Evolutionary conservation across 2,113 vertebrate species (phyloP).

Genomic region (Narcine bancroftii): DNA sequence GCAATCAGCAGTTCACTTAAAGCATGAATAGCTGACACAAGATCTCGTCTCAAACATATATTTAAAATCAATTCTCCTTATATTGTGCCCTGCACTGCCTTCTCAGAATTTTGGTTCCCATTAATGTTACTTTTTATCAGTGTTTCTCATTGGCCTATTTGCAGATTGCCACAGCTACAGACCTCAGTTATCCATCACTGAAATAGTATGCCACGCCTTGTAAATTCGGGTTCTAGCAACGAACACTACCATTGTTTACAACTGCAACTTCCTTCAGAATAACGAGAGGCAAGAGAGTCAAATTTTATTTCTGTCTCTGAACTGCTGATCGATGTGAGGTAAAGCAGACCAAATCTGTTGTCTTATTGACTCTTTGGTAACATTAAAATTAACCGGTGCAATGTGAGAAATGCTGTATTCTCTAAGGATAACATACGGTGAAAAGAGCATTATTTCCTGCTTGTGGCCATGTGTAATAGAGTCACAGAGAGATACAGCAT

Average conservation of each 20-base stretch:
- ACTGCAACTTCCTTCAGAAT: not conserved
- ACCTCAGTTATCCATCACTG: not conserved
- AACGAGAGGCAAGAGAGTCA: not conserved
- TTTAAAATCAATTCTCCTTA: conserved; percentile 33
- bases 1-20: conserved; percentile 33
- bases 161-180: not conserved
- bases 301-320: not conserved
- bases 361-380: not conserved
- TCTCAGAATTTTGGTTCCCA: not conserved
- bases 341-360: not conserved
- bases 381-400: not conserved
- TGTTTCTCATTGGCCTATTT: not conserved
- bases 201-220: not conserved
- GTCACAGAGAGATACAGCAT: too few relatives aligned
- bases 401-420: too few relatives aligned
- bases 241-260: not conserved
- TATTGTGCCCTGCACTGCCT: not conserved
- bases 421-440: too few relatives aligned
- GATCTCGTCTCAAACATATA: conserved; percentile 4
- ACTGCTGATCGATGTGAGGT: not conserved
- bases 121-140: not conserved
- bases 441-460: too few relatives aligned
- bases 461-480: too few relatives aligned
- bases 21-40: conserved; percentile 22
- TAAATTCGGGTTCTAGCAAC: not conserved